Evolutionary conservation across 2,797 vertebrate species (phyloP), one percentile per base, ranked within the genome.

Genomic region (Sarcophilus harrisii): DNA sequence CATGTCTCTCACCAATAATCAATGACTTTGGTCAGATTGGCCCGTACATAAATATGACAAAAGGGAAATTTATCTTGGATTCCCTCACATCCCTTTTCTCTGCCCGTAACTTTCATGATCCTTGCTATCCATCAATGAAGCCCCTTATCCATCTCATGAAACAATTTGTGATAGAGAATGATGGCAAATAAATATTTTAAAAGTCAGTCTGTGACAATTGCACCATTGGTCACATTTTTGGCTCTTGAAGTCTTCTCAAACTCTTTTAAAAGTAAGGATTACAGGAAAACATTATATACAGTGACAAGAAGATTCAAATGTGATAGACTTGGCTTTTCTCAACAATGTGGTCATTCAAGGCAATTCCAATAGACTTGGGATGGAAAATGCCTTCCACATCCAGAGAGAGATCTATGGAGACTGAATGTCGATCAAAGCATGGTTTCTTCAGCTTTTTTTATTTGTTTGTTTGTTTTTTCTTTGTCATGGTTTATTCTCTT

Each of bases 1-100:
- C n/a, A 55, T 94, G 93, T 94, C 89, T 94, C 91, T 95, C 91
- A 66, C 92, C 59, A 29, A 62, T 92, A 95, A 59, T 96, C 91
- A 55, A 90, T 73, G 95, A 96, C 95, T 94, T 95, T 91, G 95
- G 94, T 92, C 54, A 45, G 73, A 52, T 58, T 58, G 89, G 91
- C 94, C n/a, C 1, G 45, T 0, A 57, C 62, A 89, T 14, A 29
- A 38, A 10, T 28, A n/a, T 62, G 21, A 38, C 0, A 58, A 14
- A 92, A 24, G 52, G 58, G 13, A 38, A 55, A n/a, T 92, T 45
- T 52, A 24, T 57, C 91, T 90, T 8, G 11, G 58, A 59, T 92
- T 90, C 52, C 54, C 52, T 91, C n/a, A 87, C 38, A 87, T 87
- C 38, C 38, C 24, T 87, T 91, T 89, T 52, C 73, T 91, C 29